Percentiles rank a stretch among this genome's conserved stretches.
phyloP scores from a whole-genome alignment of 1,140 invertebrate species.

The Drosophila auraria region DNA sequence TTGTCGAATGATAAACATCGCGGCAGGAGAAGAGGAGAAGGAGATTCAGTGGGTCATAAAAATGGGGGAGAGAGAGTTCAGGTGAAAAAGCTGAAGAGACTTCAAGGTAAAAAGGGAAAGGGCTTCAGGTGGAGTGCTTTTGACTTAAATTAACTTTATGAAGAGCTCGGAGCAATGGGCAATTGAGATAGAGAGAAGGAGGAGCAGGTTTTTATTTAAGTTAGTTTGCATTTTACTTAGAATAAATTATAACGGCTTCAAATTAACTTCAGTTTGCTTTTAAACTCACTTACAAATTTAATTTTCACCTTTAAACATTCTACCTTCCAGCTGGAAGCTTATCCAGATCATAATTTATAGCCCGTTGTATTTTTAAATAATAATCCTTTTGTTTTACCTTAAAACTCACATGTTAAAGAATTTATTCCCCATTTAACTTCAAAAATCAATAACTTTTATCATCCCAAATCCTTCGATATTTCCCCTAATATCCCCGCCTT shows the following conservation, averaged over 20 bases:
- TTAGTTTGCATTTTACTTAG: not conserved
- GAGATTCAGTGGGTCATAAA: constrained; percentile 47
- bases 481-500: too few relatives aligned
- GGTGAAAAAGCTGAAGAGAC: constrained; percentile 11
- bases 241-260: constrained; percentile 1
- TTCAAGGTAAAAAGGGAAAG: constrained; percentile 36
- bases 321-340: too few relatives aligned
- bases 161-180: not conserved
- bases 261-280: not conserved
- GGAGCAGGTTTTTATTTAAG: not conserved
- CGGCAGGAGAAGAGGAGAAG: not conserved
- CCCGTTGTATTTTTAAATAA: too few relatives aligned
- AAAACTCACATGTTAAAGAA: not conserved
- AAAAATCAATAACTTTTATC: not conserved
- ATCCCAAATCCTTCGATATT: not conserved
- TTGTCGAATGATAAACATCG: constrained; percentile 61
- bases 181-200: not conserved
- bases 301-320: not conserved
- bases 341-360: too few relatives aligned
- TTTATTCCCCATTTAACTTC: not conserved
- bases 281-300: not conserved
- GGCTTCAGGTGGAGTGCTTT: constrained; percentile 3
- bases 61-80: constrained; percentile 16
- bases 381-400: not conserved
- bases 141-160: constrained; percentile 28